Percentiles rank a stretch among this genome's conserved stretches.
phyloP scores from a whole-genome alignment of 2,888 invertebrate species.

The Salpingus planirostris region DNA sequence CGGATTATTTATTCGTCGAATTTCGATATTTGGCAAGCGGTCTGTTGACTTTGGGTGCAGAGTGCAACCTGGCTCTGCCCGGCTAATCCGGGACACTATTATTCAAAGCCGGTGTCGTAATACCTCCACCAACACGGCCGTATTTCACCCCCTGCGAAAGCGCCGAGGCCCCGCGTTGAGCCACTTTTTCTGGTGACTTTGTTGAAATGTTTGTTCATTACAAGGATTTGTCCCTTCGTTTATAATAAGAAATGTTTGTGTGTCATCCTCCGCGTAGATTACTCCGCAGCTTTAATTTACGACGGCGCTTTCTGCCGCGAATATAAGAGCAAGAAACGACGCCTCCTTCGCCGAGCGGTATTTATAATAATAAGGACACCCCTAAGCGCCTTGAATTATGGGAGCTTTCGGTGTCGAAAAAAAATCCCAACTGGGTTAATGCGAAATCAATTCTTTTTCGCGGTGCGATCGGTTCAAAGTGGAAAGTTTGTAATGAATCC shows the following conservation, averaged over 20 bases:
- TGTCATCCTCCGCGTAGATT: conserved; percentile 17
- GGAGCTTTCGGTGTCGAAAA: too few species aligned
- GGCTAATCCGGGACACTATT: conserved; percentile 22
- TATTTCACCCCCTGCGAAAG: conserved; percentile 8
- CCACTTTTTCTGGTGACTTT: conserved; percentile 13
- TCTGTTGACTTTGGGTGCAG: too few species aligned
- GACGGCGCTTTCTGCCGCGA: too few species aligned
- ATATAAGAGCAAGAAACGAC: too few species aligned
- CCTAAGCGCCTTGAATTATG: too few species aligned
- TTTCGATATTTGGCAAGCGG: too few species aligned
- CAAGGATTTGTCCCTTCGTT: conserved; percentile 19
- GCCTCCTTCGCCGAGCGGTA: too few species aligned
- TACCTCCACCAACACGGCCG: conserved; percentile 15
- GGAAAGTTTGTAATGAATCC: conserved; percentile 12
- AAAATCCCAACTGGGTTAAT: conserved; percentile 13
- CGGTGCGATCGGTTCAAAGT: conserved; percentile 7
- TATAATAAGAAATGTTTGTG: conserved; percentile 19
- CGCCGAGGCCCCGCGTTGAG: conserved; percentile 7
- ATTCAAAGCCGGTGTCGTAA: conserved; percentile 20
- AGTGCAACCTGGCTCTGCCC: too few species aligned
- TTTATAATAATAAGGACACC: too few species aligned
- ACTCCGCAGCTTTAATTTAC: conserved; percentile 16
- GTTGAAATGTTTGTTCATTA: conserved; percentile 21
- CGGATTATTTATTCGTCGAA: too few species aligned
- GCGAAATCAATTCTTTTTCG: conserved; percentile 12